Conservation (phyloP, 2,797 vertebrate species). For the Capromys pilorides region DNA sequence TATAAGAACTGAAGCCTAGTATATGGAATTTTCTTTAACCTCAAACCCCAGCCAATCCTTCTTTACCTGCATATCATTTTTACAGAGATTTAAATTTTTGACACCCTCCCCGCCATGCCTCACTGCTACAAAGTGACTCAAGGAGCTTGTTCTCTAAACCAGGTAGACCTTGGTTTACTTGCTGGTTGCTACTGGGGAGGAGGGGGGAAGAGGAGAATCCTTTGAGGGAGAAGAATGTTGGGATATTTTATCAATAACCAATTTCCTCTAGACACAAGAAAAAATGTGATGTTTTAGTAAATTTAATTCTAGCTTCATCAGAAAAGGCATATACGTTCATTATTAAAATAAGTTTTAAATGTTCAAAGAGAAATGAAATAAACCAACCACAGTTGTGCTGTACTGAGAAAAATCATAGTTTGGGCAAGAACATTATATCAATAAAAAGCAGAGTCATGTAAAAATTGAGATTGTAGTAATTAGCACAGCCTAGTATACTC, state of each 20-base stretch:
- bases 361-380: slow-evolving; percentile 37
- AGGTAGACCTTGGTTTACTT: neutral
- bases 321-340: slow-evolving; percentile 56
- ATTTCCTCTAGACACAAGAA: slow-evolving; percentile 34
- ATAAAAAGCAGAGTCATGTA: slow-evolving; percentile 43
- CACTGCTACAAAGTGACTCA: neutral
- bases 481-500: slow-evolving; percentile 15
- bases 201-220: neutral
- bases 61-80: neutral
- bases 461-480: slow-evolving; percentile 33
- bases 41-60: neutral
- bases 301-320: slow-evolving; percentile 60
- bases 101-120: no score
- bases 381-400: slow-evolving; percentile 9
- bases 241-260: neutral
- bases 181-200: neutral
- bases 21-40: neutral
- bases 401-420: neutral
- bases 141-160: neutral
- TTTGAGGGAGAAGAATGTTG: neutral
- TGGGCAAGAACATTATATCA: slow-evolving; percentile 29
- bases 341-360: slow-evolving; percentile 29
- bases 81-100: neutral
- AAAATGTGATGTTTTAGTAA: slow-evolving; percentile 41
- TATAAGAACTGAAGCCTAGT: neutral